Conservation (phyloP, 2,797 vertebrate genomes). For the Anniella stebbinsi region DNA sequence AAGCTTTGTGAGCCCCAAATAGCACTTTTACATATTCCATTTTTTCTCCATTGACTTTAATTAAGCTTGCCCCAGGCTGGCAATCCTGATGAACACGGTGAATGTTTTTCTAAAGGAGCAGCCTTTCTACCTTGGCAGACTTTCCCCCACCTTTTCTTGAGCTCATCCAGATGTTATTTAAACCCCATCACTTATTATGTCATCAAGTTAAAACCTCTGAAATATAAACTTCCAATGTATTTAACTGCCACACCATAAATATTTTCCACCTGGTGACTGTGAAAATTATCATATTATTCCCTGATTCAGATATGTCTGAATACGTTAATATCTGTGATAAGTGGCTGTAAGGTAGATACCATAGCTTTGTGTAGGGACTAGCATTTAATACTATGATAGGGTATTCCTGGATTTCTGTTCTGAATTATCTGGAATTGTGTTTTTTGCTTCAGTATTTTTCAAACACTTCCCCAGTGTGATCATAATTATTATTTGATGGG, state of each 20-base stretch:
- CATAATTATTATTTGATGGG: slow-evolving; percentile 13
- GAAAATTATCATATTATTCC: slow-evolving; percentile 77
- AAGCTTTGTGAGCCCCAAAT: slow-evolving; percentile 76
- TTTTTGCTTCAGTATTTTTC: slow-evolving; percentile 45
- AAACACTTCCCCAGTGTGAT: slow-evolving; percentile 26
- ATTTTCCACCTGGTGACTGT: slow-evolving; percentile 76
- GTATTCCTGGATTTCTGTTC: slow-evolving; percentile 25
- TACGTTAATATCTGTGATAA: slow-evolving; percentile 67
- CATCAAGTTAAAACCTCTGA: slow-evolving; percentile 68
- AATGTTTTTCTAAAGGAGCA: slow-evolving; percentile 73
- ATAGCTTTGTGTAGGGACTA: slow-evolving; percentile 53
- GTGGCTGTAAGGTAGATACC: slow-evolving; percentile 50
- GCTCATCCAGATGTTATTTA: slow-evolving; percentile 71
- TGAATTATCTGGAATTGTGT: slow-evolving; percentile 4
- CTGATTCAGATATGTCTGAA: slow-evolving; percentile 68
- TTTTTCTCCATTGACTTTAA: slow-evolving; percentile 84
- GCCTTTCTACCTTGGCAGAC: slow-evolving; percentile 57
- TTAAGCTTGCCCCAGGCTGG: slow-evolving; percentile 79
- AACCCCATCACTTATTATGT: slow-evolving; percentile 75
- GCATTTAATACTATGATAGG: slow-evolving; percentile 27
- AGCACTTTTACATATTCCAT: slow-evolving; percentile 76
- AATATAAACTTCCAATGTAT: slow-evolving; percentile 77
- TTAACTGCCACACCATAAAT: slow-evolving; percentile 71
- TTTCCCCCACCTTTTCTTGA: slow-evolving; percentile 51
- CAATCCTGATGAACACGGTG: slow-evolving; percentile 71